A percentile compares a stretch with the other conserved stretches of the same genome.
Conservation (phyloP, 2,797 vertebrate species). For the Hafferia zeledoni region DNA sequence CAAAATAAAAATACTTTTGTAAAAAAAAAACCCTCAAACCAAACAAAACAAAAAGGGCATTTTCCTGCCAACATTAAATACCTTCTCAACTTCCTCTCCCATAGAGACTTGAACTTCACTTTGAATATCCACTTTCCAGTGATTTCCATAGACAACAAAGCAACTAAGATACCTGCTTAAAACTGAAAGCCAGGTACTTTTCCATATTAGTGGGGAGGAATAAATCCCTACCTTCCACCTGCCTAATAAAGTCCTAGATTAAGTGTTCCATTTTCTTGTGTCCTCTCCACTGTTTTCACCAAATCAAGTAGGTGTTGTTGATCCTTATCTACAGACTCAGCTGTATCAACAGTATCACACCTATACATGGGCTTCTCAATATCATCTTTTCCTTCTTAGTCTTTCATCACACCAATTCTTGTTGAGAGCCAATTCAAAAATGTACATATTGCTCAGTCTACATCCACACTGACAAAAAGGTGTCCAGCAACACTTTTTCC, state of each 20-base stretch:
- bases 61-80: neutral
- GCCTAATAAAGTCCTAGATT: neutral
- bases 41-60: neutral
- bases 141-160: neutral
- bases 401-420: neutral
- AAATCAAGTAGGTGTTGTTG: neutral
- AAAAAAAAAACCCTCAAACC: neutral
- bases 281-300: neutral
- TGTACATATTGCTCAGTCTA: neutral
- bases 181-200: neutral
- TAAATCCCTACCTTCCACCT: neutral
- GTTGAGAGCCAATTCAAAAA: neutral
- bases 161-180: neutral
- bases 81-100: neutral
- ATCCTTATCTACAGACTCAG: neutral
- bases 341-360: neutral
- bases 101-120: neutral
- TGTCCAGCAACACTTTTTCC: neutral
- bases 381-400: neutral
- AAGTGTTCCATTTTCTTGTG: neutral
- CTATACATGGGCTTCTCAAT: neutral
- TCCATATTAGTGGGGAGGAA: neutral
- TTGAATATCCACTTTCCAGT: neutral
- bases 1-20: neutral
- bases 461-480: neutral